Evolutionary conservation across 2,113 vertebrate species (phyloP).

Genomic region (Gasterosteus nipponicus): DNA sequence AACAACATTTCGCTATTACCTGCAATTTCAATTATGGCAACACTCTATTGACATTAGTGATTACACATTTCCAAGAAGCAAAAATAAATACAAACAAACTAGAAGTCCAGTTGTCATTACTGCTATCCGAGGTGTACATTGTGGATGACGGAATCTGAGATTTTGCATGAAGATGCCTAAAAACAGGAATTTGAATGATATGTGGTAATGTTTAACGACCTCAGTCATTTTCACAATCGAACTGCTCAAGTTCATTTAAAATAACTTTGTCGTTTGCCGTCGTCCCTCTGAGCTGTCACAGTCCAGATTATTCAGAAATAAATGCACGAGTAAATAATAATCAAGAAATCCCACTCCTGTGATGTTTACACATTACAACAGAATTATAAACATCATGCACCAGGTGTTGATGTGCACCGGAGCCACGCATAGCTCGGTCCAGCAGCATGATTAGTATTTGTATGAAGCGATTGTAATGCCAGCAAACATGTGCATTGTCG

Average conservation of each 20-base stretch:
- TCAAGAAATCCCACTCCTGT: too few relatives aligned
- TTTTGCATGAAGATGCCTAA: not conserved
- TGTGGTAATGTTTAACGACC: not conserved
- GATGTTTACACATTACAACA: slow-evolving; percentile 3
- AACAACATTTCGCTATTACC: not conserved
- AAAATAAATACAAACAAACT: not conserved
- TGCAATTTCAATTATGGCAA: not conserved
- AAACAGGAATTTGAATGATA: not conserved
- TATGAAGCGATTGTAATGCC: not conserved
- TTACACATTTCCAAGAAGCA: not conserved
- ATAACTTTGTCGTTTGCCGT: slow-evolving; percentile 14
- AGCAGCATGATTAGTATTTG: not conserved
- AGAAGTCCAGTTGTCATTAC: not conserved
- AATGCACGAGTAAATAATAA: not conserved
- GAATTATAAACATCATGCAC: not conserved
- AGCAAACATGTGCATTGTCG: not conserved
- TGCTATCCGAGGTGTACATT: not conserved
- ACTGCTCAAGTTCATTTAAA: not conserved
- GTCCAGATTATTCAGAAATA: not conserved
- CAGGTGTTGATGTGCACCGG: not conserved
- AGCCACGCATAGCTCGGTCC: not conserved
- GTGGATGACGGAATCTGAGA: not conserved
- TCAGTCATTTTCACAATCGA: not conserved
- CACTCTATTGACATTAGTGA: not conserved
- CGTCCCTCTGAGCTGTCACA: not conserved